Conservation (phyloP, 1,140 invertebrate species). For the Drosophila santomea region DNA sequence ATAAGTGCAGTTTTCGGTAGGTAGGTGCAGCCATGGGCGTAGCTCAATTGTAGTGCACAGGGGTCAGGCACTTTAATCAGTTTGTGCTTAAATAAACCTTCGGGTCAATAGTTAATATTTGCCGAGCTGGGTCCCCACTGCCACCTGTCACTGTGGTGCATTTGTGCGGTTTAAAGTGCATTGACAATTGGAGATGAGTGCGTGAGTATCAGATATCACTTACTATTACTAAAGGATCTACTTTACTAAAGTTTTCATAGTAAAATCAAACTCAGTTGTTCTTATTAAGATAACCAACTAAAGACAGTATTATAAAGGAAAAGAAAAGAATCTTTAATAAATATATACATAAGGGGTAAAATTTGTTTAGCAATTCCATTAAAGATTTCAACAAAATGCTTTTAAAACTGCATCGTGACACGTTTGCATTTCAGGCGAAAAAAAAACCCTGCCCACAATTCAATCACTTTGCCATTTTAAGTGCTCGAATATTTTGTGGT, state of each 20-base stretch:
- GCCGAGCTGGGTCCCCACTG: constrained; percentile 6
- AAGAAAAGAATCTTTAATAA: too few relatives aligned
- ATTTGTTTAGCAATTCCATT: neutral
- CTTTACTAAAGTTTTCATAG: neutral
- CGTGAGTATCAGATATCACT: neutral
- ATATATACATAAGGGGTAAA: too few relatives aligned
- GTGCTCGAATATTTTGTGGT: constrained; percentile 78
- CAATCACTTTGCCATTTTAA: constrained; percentile 79
- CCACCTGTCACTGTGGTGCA: constrained; percentile 21
- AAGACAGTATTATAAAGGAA: too few relatives aligned
- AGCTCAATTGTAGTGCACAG: neutral
- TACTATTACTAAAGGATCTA: neutral
- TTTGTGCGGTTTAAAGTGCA: constrained; percentile 10
- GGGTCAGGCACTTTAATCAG: neutral
- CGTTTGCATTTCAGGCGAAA: neutral
- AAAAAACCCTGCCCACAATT: constrained; percentile 54
- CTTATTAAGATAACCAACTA: too few relatives aligned
- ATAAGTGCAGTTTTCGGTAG: constrained; percentile 39
- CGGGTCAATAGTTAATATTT: constrained; percentile 6
- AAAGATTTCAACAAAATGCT: neutral
- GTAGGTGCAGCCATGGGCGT: constrained; percentile 4
- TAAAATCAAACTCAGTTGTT: neutral
- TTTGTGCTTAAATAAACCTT: neutral
- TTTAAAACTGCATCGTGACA: constrained; percentile 10
- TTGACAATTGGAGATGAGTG: constrained; percentile 15